Conservation (phyloP, 2,113 vertebrate genomes). For the Stictonetta naevosa region DNA sequence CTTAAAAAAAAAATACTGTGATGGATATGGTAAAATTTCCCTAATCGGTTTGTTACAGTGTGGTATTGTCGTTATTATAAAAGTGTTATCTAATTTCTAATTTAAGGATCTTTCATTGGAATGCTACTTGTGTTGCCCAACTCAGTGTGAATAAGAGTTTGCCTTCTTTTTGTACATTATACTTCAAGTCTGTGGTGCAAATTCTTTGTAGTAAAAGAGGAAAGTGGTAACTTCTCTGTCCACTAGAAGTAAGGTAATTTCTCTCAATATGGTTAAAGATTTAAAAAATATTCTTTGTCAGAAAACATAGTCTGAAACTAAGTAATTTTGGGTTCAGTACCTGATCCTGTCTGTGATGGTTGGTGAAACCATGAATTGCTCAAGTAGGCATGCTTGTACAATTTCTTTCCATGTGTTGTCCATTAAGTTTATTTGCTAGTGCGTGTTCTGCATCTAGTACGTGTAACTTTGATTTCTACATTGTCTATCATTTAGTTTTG, state of each 20-base stretch:
- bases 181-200: background rate
- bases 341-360: background rate
- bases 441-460: background rate
- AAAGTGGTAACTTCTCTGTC: background rate
- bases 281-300: background rate
- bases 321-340: background rate
- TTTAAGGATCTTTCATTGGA: background rate
- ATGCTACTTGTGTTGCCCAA: background rate
- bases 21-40: background rate
- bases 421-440: background rate
- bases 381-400: background rate
- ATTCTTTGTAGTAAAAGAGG: background rate
- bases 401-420: background rate
- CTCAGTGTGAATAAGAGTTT: fast-evolving
- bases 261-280: background rate
- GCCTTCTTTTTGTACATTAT: background rate
- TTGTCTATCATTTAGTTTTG: background rate
- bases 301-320: background rate
- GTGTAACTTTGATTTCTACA: background rate
- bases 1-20: background rate
- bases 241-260: background rate
- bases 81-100: background rate
- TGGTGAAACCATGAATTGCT: background rate
- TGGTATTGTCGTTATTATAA: background rate
- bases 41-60: background rate